Evolutionary conservation across 2,888 invertebrate genomes (phyloP), one percentile per base, ranked within the genome.

Genomic region (Melinaea marsaeus): DNA sequence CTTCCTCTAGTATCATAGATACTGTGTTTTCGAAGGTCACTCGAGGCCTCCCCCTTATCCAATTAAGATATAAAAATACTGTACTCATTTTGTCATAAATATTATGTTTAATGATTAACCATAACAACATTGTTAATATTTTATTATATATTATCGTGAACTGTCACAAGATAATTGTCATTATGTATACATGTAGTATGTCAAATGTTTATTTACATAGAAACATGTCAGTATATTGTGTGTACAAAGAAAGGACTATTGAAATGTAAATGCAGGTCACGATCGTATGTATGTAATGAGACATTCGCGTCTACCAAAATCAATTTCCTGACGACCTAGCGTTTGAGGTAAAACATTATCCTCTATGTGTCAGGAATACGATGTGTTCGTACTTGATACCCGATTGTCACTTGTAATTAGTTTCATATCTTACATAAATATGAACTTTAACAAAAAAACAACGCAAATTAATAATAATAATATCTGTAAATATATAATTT

Each of bases 241-340:
- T 37, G 7, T 37, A 22, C 22, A 22, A 22, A 22, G 22, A 22
- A 22, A 84, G 84, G 83, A 3, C 3, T 1, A 42, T 37, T 42
- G 42, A 42, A 42, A 11, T 72, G 77, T 77, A 77, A 74, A 71
- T 60, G 60, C 66, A 60, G 62, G 69, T 68, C 69, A 67, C 69
- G 64, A 70, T 62, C 65, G 69, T 51, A 66, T 67, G 58, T 63
- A 72, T 72, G 65, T 69, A 73, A 73, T 71, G 70, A 69, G 64
- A 63, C 54, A 64, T 57, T 60, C 32, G 34, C 64, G 62, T 72
- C 72, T 79, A 74, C 75, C 76, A 77, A 80, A 78, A 74, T 70
- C 68, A 75, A 74, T 77, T 81, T 79, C 80, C 79, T 81, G 72
- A 70, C 69, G 72, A 67, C 79, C 79, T 79, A 77, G 75, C 57